Conservation (phyloP, 2,797 vertebrate genomes). For the Phoebastria nigripes region DNA sequence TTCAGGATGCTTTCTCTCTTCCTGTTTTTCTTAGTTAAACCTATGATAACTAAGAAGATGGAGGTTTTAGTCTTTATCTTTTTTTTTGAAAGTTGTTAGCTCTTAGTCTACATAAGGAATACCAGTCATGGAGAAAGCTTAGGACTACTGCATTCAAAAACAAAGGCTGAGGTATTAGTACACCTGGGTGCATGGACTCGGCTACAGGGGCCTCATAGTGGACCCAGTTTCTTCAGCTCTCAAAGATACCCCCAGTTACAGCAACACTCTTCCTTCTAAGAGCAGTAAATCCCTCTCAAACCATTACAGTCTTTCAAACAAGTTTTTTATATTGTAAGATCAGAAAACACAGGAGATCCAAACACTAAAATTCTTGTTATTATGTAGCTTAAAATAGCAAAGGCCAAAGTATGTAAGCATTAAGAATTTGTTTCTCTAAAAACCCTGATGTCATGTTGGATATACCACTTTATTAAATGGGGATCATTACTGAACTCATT, state of each 20-base stretch:
- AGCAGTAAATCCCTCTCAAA: neutral
- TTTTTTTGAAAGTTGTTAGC: neutral
- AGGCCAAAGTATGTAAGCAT: neutral
- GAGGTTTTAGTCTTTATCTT: neutral
- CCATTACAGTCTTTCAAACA: neutral
- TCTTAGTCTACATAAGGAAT: neutral
- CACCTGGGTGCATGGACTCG: fast-evolving
- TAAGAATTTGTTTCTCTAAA: neutral
- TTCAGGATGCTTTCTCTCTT: neutral
- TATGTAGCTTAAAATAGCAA: neutral
- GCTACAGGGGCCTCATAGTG: fast-evolving
- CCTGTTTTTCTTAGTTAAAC: neutral
- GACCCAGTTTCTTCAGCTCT: neutral
- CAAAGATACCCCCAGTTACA: neutral
- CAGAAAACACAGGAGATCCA: neutral
- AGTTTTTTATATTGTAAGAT: neutral
- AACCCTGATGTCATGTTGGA: neutral
- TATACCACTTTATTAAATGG: neutral
- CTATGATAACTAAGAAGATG: neutral
- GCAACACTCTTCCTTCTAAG: neutral
- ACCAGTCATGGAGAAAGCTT: neutral
- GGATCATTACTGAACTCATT: neutral
- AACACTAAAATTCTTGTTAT: neutral
- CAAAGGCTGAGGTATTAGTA: neutral
- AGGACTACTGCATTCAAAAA: neutral